phyloP scores from a whole-genome alignment of 2,888 invertebrate species.

The Lucinisca nassula region DNA sequence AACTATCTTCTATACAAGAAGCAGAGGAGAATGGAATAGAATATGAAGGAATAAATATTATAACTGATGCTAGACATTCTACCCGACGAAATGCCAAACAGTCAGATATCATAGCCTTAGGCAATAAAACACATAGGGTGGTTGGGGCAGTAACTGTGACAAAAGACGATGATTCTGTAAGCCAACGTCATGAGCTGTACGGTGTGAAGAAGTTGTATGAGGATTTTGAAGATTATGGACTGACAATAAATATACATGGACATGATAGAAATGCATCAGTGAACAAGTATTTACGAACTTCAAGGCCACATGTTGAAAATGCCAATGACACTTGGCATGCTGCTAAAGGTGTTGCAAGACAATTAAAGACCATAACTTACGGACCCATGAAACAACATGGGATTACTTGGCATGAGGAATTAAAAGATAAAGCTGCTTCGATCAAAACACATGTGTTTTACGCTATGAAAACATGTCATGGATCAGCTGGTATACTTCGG shows the following conservation, averaged over 20 bases:
- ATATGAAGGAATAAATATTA: not conserved
- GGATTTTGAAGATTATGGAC: not conserved
- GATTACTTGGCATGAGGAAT: slow-evolving; percentile 6
- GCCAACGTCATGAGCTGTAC: slow-evolving; percentile 18
- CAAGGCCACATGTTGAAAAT: slow-evolving; percentile 3
- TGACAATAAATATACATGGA: slow-evolving; percentile 19
- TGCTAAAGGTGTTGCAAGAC: slow-evolving; percentile 28
- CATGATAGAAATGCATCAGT: slow-evolving; percentile 50
- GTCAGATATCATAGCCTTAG: slow-evolving; percentile 36
- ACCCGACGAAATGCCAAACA: slow-evolving; percentile 38
- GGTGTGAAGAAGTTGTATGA: slow-evolving; percentile 20
- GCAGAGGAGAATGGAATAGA: not conserved
- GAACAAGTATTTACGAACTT: slow-evolving; percentile 20
- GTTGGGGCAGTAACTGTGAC: slow-evolving; percentile 21
- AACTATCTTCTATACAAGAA: not conserved
- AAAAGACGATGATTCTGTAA: slow-evolving; percentile 10
- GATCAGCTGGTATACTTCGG: slow-evolving; percentile 12
- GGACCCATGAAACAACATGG: not conserved
- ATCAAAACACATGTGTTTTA: slow-evolving; percentile 12
- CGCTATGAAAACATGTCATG: slow-evolving; percentile 50
- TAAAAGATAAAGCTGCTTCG: slow-evolving; percentile 17
- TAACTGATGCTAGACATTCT: slow-evolving; percentile 50
- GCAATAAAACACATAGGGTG: slow-evolving; percentile 33
- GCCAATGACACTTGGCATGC: slow-evolving; percentile 65
- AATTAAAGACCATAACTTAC: not conserved